Evolutionary conservation across 2,888 invertebrate genomes (phyloP), one percentile per base, ranked within the genome.

Genomic region (Merodon equestris): DNA sequence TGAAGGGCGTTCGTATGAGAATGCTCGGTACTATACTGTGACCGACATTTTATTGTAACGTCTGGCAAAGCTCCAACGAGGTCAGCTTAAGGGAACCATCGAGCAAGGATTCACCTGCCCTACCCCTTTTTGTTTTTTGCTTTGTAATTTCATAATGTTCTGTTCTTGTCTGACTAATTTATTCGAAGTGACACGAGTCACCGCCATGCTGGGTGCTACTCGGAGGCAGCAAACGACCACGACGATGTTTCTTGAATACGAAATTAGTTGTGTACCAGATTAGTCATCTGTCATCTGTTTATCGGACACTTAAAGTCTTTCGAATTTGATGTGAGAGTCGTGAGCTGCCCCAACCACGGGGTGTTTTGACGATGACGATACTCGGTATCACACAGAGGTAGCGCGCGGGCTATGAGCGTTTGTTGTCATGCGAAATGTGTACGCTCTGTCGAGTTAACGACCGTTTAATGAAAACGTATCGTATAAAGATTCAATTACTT

Each of bases 21-120:
- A n/a, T n/a, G n/a, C n/a, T n/a, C n/a, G n/a, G 58, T 60, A 79
- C 63, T 63, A 61, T 58, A 51, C 14, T 70, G 60, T 79, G 79
- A 79, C 79, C 79, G 79, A 79, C 73, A 79, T 79, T 74, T 74
- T 70, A 63, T 73, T 73, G 79, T 79, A 73, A 70, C 48, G 64
- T 70, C 79, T 79, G 79, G 74, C 79, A 74, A 48, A 38, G 44
- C 45, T 64, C 74, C 79, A 79, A 79, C 54, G 68, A 79, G 79
- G 74, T 74, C 74, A 47, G 51, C 48, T 17, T 44, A 53, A 40
- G 15, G 9, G 14, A 45, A 17, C 13, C 27, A 27, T 27, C 27
- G 27, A 27, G 48, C 50, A 64, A 60, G 67, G 79, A 64, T 73
- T 64, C 79, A 79, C 79, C 72, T 79, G 79, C 73, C 68, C 50